A percentile compares a stretch with the other conserved stretches of the same genome.
These are phyloP conservation scores for Pseudomugil tenellus DNA, from an alignment of 2,797 vertebrate genomes.

Conservation along the genomic window DNA sequence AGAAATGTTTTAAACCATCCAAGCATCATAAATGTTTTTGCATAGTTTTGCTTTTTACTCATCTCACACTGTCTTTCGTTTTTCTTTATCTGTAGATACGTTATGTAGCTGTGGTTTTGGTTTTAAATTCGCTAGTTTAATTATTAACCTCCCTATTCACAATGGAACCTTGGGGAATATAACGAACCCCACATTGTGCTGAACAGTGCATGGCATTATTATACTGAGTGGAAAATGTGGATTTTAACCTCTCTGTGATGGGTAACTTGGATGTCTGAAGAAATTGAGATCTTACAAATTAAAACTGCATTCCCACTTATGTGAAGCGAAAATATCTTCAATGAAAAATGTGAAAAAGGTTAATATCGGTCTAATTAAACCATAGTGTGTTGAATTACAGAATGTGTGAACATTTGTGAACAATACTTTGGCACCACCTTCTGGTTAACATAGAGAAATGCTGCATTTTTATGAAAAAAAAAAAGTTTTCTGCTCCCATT, in stretches of 20 bases:
- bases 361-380: background rate
- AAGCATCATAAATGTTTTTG: no score
- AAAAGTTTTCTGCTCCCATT: background rate
- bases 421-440: conserved; percentile 32
- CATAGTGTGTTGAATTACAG: background rate
- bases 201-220: background rate
- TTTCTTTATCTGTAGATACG: no score
- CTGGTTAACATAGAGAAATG: conserved; percentile 23
- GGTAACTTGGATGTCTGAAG: no score
- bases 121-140: background rate
- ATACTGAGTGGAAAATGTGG: background rate
- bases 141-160: background rate
- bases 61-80: no score
- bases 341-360: background rate
- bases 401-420: background rate
- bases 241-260: no score
- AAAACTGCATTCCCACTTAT: background rate
- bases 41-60: no score
- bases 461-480: background rate
- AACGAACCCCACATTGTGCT: background rate
- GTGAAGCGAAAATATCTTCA: background rate
- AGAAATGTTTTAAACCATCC: background rate
- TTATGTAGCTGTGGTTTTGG: background rate
- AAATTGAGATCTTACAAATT: no score
- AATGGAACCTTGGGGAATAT: background rate